These are phyloP conservation scores for Himalopsyche anomala DNA, from an alignment of 2,888 invertebrate genomes.

Conservation along the genomic window DNA sequence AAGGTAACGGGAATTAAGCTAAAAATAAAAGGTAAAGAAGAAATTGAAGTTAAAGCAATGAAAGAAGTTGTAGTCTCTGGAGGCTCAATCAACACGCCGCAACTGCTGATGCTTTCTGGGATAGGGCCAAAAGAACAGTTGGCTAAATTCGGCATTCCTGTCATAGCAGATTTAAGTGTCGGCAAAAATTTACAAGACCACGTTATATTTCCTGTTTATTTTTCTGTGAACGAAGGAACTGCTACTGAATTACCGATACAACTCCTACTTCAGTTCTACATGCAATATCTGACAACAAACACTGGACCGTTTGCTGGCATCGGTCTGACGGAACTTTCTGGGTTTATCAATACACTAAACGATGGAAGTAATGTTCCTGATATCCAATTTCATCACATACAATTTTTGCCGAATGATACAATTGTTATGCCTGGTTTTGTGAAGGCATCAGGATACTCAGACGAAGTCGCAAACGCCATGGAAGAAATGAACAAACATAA, in stretches of 20 bases:
- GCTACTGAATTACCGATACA: neutral
- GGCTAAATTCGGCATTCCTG: constrained; percentile 66
- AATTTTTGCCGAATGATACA: constrained; percentile 68
- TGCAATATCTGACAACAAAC: constrained; percentile 73
- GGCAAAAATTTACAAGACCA: constrained; percentile 77
- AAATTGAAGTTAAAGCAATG: constrained; percentile 69
- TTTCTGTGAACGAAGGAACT: constrained; percentile 68
- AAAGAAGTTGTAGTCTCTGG: constrained; percentile 76
- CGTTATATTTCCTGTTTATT: constrained; percentile 70
- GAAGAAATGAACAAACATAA: constrained; percentile 68
- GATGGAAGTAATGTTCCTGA: constrained; percentile 73
- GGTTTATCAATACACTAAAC: constrained; percentile 74
- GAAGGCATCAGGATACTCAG: constrained; percentile 68
- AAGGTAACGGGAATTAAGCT: constrained; percentile 72
- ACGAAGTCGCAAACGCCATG: constrained; percentile 68
- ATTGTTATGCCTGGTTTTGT: constrained; percentile 67
- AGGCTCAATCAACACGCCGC: constrained; percentile 74
- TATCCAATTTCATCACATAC: constrained; percentile 73
- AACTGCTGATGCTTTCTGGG: constrained; percentile 76
- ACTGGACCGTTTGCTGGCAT: constrained; percentile 74
- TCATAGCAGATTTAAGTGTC: constrained; percentile 71
- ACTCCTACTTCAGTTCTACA: constrained; percentile 29
- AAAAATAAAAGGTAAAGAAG: constrained; percentile 68
- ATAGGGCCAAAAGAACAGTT: constrained; percentile 73
- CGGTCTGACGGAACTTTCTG: constrained; percentile 73